Base-by-base conservation (phyloP, 1,140 invertebrate species). In the Dolichoris vasculosae region DNA sequence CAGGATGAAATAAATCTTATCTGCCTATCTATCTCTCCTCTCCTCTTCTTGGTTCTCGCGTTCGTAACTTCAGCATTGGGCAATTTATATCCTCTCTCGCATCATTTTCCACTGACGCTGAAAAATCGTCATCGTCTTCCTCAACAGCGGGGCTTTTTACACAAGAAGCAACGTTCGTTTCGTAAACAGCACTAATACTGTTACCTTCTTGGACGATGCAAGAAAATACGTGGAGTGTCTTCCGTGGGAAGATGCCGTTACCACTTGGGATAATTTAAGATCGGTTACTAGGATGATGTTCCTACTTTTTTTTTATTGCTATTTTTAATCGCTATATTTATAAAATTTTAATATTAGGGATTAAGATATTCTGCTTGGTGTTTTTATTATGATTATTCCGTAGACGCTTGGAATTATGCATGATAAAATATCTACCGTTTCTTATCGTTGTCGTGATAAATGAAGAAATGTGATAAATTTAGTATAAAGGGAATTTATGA, bases 101-200 rank as follows among this genome's bases (percentile, higher is more conserved):
- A 78, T 80, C 83, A 85, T 75, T 85, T 85, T 85, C 83, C 83
- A 67, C 40, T 82, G 84, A 86, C 79, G 59, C 40, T 86, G 79
- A 86, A 86, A 86, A 86, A 86, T 86, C 79, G 51, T 84, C 83
- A 46, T 30, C 71, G 51, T 59, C 48, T 76, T 35, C 69, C 51
- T 59, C 51, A 71, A 51, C 67, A 6, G 2, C 48, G 77, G 15
- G 4, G 26, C 81, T 75, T 75, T 63, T 55, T 75, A n/a, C 40
- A 40, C 46, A 38, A 69, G 67, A 69, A 40, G 13, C 32, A 38
- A 17, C 6, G 35, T 35, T 38, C 67, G 15, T 38, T 23, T 8
- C 15, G 32, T 38, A 20, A 69, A 23, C n/a, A 32, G 63, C 63
- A 67, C n/a, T 15, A 26, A 32, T 43, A 9, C 64, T 20, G 2